Evolutionary conservation across 1,140 invertebrate genomes (phyloP), one percentile per base, ranked within the genome.

Genomic region (Ceratina calcarata): DNA sequence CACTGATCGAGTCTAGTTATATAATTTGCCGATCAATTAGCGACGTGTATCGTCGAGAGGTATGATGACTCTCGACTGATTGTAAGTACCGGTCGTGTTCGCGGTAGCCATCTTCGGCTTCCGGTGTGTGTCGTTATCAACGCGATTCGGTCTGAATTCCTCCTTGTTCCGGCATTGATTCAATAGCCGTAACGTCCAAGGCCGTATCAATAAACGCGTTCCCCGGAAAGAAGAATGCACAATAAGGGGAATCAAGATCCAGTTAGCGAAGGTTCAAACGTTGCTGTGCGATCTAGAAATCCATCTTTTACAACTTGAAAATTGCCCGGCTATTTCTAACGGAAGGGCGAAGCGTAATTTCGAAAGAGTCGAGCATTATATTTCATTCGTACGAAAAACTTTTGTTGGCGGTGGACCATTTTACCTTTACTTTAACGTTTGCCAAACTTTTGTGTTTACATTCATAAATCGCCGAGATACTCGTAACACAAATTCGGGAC

Each of bases 71-170:
- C n/a, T n/a, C n/a, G n/a, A n/a, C n/a, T n/a, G n/a, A n/a, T n/a
- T n/a, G n/a, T n/a, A n/a, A n/a, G n/a, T n/a, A n/a, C n/a, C n/a
- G 16, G 75, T 71, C 55, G 58, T 49, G 58, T 20, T 24, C 7
- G 66, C 62, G 78, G 83, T 83, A 80, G 51, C 2, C 8, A 80
- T 85, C 81, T 66, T 16, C 45, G 16, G 53, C 57, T 78, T 79
- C 81, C 75, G 69, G 61, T 76, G 61, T 18, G 61, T 76, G 61
- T 18, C 45, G 71, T 73, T 84, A 78, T 83, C 80, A 55, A 4
- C 57, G 15, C 80, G 77, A 81, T 83, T 81, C 69, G 78, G 22
- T 51, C 60, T 74, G 53, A 62, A 74, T 79, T 84, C 62, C 37
- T 80, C 37, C 77, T 81, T 84, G 64, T 82, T 61, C 58, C n/a